phyloP scores from a whole-genome alignment of 2,888 invertebrate genomes.

The Silvanus unidentatus region DNA sequence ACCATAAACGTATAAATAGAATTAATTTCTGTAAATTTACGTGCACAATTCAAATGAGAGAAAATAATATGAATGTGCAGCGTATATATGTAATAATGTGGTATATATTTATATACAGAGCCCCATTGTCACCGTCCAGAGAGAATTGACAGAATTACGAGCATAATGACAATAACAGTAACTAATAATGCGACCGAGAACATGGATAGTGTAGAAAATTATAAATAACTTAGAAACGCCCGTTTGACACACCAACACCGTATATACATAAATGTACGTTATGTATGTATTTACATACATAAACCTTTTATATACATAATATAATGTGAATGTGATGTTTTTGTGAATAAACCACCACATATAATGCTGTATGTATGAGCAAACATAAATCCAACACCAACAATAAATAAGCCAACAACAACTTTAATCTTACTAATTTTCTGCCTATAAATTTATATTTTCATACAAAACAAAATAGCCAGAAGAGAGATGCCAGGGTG shows the following conservation, averaged over 20 bases:
- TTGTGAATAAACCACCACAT: too few species aligned
- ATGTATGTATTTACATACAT: too few species aligned
- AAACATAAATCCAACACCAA: conserved; percentile 5
- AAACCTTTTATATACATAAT: not conserved
- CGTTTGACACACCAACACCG: conserved; percentile 28
- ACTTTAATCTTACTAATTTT: conserved; percentile 43
- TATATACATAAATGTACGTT: not conserved
- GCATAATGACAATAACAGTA: conserved; percentile 23
- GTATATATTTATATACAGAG: too few species aligned
- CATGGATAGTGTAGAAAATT: conserved; percentile 16
- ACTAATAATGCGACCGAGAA: conserved; percentile 26
- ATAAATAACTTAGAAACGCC: conserved; percentile 26
- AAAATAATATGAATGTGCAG: too few species aligned
- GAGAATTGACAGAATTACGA: conserved; percentile 23
- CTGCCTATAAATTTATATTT: conserved; percentile 45
- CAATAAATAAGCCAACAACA: conserved; percentile 23
- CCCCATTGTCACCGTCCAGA: not conserved
- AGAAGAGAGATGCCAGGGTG: not conserved
- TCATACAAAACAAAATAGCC: conserved; percentile 34
- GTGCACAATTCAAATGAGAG: too few species aligned
- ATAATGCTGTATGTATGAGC: conserved; percentile 1
- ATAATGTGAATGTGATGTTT: not conserved
- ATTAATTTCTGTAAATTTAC: too few species aligned
- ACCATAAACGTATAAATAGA: too few species aligned
- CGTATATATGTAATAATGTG: too few species aligned